A percentile compares a stretch with the other conserved stretches of the same genome.
Evolutionary conservation across 1,140 invertebrate genomes (phyloP).

Genomic region (Bombus soroeensis): DNA sequence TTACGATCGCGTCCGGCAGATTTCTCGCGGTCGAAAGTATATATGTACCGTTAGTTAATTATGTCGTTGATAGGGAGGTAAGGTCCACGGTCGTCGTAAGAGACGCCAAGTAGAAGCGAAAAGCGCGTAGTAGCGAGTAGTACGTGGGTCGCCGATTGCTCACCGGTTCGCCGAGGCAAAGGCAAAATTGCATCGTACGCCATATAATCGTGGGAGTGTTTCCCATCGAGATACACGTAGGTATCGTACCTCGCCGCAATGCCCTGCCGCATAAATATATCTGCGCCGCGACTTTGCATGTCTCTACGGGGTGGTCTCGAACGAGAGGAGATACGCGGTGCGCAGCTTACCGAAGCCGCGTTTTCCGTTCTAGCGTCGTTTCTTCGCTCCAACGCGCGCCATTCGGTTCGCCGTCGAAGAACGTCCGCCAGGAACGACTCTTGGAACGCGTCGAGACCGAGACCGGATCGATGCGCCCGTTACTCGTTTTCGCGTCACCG

Average conservation of each 20-base stretch:
- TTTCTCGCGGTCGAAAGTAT: too few relatives aligned
- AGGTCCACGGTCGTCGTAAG: neutral
- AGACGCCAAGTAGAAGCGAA: conserved; percentile 4
- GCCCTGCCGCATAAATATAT: conserved; percentile 78
- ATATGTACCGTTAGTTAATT: conserved; percentile 64
- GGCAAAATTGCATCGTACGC: conserved; percentile 80
- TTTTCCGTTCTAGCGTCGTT: too few relatives aligned
- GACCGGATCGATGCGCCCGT: too few relatives aligned
- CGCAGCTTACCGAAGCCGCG: too few relatives aligned
- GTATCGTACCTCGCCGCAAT: conserved; percentile 75
- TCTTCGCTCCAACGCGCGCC: accelerated
- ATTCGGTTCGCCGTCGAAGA: too few relatives aligned
- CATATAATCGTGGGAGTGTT: conserved; percentile 81
- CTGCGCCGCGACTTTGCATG: conserved; percentile 71
- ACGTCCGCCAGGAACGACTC: neutral
- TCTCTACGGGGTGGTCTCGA: conserved; percentile 72
- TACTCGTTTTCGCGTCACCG: conserved; percentile 64
- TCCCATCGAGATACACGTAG: conserved; percentile 81
- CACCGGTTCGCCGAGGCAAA: conserved; percentile 74
- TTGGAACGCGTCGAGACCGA: too few relatives aligned
- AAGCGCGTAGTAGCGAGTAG: conserved; percentile 11
- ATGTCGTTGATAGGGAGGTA: conserved; percentile 72
- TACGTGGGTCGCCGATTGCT: conserved; percentile 57
- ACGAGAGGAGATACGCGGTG: neutral
- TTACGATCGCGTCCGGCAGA: too few relatives aligned